Base-by-base conservation (phyloP, 2,797 vertebrate genomes). In the Eulemur mongoz region DNA sequence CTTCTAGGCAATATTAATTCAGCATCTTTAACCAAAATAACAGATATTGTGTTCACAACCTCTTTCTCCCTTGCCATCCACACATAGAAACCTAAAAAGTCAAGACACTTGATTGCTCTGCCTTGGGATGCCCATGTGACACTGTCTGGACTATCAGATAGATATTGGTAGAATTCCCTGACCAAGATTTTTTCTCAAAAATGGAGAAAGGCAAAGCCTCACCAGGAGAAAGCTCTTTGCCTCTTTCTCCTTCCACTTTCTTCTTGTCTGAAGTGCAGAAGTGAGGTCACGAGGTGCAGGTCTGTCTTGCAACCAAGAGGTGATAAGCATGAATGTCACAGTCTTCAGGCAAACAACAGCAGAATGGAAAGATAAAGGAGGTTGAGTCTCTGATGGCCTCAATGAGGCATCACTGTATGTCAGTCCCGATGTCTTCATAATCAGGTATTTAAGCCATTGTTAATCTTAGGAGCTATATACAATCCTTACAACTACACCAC, bases 21-120 rank as follows among this genome's bases (percentile, higher is more conserved):
- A 97, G 82, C 32, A 45, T 94, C 94, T 69, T 45, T 79, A 96
- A 93, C 45, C 81, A 95, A 97, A 97, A 83, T 75, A 94, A 91
- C 38, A 96, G 43, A 8, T 69, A 30, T 1, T 25, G 14, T 50
- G 25, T 54, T 80, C 3, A 52, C 14, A 22, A 14, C 5, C 14
- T 78, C 2, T 30, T 35, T 82, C 32, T 72, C 30, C 27, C 84
- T 80, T 90, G 48, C 17, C 22, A 48, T 65, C 52, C 11, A 57
- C 30, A 52, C 27, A 59, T 2, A 38, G 43, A 90, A 79, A 72
- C 59, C 3, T 14, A 27, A 20, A 91, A 83, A 48, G 63, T 7
- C 35, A 57, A 57, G 75, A 30, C 76, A 48, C 11, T 23, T 69
- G 45, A 70, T 65, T 78, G 18, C 5, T 52, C 32, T 70, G 30